phyloP scores from a whole-genome alignment of 2,113 vertebrate species.

The Erythrolamprus reginae region DNA sequence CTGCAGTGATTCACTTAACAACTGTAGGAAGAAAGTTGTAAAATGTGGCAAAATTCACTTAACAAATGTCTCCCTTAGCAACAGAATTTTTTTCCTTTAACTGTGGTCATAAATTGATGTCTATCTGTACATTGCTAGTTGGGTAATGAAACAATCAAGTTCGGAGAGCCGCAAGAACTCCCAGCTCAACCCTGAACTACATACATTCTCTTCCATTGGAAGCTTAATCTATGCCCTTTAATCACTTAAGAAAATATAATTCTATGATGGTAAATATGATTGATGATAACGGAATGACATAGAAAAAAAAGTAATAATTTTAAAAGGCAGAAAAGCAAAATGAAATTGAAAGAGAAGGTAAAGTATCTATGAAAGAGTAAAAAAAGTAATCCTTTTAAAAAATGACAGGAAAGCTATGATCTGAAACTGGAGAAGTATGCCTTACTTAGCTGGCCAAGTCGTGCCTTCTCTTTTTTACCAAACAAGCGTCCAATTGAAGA shows the following conservation, averaged over 20 bases:
- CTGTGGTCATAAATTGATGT: no score
- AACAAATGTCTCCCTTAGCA: no score
- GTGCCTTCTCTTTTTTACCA: conserved; percentile 97
- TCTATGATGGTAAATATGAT: conserved; percentile 11
- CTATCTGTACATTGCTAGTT: no score
- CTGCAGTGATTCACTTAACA: not conserved
- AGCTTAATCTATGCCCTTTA: not conserved
- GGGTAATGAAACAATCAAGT: no score
- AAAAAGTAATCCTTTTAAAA: not conserved
- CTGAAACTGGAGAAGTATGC: conserved; percentile 69
- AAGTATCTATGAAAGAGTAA: not conserved
- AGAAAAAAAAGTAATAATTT: not conserved
- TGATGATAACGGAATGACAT: conserved; percentile 1
- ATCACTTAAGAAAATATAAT: conserved; percentile 1
- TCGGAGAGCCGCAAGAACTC: not conserved
- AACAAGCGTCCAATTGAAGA: conserved; percentile 97
- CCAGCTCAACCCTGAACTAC: not conserved
- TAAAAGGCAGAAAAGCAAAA: conserved; percentile 23
- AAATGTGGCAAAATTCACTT: no score
- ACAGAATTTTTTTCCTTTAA: no score
- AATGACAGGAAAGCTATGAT: conserved; percentile 30
- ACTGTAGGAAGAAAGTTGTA: not conserved
- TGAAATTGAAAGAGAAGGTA: not conserved
- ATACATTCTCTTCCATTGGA: not conserved
- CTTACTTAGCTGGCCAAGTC: conserved; percentile 88